These are phyloP conservation scores for Ips typographus DNA, from an alignment of 1,140 invertebrate genomes.

Conservation along the genomic window DNA sequence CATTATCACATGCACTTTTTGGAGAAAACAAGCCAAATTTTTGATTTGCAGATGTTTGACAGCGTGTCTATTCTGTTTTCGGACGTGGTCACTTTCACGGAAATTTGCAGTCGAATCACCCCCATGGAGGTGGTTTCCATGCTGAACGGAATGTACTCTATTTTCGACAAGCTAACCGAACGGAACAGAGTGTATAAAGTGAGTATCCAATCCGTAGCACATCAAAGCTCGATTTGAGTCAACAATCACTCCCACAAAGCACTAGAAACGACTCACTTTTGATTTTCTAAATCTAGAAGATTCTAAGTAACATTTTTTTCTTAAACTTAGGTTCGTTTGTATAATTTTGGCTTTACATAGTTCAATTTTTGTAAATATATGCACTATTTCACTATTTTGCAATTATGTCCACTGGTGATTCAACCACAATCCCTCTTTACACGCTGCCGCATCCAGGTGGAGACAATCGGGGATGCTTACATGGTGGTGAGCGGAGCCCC, in stretches of 20 bases:
- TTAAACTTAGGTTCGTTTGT: background rate
- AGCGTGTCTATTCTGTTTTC: conserved; percentile 94
- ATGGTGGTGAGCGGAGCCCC: conserved; percentile 97
- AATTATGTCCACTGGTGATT: conserved; percentile 24
- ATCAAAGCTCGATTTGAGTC: too few species aligned
- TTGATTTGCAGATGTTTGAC: conserved; percentile 81
- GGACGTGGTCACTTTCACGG: conserved; percentile 95
- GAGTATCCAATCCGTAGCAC: conserved; percentile 34
- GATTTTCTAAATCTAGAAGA: too few species aligned
- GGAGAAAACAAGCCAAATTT: background rate
- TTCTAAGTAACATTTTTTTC: too few species aligned
- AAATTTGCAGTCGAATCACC: conserved; percentile 91
- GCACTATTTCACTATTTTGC: conserved; percentile 20
- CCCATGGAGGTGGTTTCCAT: conserved; percentile 98
- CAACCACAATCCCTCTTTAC: conserved; percentile 27
- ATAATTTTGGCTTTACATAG: conserved; percentile 3
- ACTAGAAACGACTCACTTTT: too few species aligned
- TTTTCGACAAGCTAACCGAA: conserved; percentile 90
- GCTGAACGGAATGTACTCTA: conserved; percentile 93
- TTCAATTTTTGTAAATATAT: conserved; percentile 20
- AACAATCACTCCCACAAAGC: too few species aligned
- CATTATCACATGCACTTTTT: too few species aligned
- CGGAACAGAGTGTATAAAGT: conserved; percentile 94
- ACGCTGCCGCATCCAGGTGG: conserved; percentile 66
- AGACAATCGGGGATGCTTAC: conserved; percentile 96